phyloP scores from a whole-genome alignment of 2,113 vertebrate genomes.

The Sminthopsis crassicaudata region DNA sequence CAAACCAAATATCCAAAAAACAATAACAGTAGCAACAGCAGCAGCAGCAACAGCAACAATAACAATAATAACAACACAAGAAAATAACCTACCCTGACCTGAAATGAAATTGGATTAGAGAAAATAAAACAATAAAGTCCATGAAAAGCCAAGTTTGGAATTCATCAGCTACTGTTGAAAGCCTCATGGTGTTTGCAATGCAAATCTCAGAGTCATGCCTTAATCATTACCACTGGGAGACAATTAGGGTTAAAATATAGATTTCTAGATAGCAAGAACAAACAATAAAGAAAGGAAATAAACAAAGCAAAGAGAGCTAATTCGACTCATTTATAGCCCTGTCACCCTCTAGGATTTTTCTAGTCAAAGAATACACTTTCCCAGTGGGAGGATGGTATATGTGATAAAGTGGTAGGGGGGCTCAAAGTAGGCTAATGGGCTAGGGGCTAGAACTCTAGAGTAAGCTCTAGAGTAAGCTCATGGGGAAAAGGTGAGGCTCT shows the following conservation, averaged over 20 bases:
- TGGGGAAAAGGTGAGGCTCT: background rate
- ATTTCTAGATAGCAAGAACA: conserved; percentile 79
- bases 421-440: background rate
- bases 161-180: conserved; percentile 65
- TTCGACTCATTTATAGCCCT: conserved; percentile 64
- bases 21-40: background rate
- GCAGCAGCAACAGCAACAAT: background rate
- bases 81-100: conserved; percentile 44
- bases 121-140: conserved; percentile 71
- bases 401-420: background rate
- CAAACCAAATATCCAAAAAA: background rate
- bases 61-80: background rate
- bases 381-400: background rate
- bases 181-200: conserved; percentile 80
- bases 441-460: background rate
- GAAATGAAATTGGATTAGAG: conserved; percentile 49
- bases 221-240: conserved; percentile 84
- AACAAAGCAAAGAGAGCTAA: conserved; percentile 64
- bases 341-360: conserved; percentile 42
- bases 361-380: conserved; percentile 2
- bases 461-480: background rate
- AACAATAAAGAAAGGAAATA: conserved; percentile 76
- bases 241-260: conserved; percentile 86
- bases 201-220: conserved; percentile 81
- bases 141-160: conserved; percentile 54